Evolutionary conservation across 2,797 vertebrate genomes (phyloP).

Genomic region (Cossypha caffra): DNA sequence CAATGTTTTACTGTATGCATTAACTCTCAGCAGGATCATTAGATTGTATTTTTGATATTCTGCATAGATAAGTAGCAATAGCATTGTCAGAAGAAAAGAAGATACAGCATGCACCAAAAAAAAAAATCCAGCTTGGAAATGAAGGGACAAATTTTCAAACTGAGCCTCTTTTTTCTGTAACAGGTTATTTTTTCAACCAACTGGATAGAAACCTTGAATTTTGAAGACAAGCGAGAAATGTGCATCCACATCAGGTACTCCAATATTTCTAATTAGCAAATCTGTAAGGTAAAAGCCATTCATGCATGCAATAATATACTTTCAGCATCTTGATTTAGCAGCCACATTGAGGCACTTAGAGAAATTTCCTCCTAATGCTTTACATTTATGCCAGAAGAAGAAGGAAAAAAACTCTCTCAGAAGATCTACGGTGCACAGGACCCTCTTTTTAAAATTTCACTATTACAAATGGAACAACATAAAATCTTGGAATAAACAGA

Average conservation of each 20-base stretch:
- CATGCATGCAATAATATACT: constrained; percentile 52
- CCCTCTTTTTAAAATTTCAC: background rate
- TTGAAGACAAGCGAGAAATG: background rate
- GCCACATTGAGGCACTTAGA: constrained; percentile 56
- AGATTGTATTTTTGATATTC: background rate
- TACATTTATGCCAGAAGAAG: constrained; percentile 37
- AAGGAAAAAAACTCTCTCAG: constrained; percentile 14
- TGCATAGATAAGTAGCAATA: constrained; percentile 32
- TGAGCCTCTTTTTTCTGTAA: background rate
- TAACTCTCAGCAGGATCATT: background rate
- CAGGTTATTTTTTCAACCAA: background rate
- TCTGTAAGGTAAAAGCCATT: constrained; percentile 57
- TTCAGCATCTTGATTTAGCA: constrained; percentile 58
- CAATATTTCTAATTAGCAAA: constrained; percentile 16
- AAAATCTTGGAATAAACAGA: constrained; percentile 33
- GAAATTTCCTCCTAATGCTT: constrained; percentile 53
- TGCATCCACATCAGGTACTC: constrained; percentile 31
- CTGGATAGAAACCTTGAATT: background rate
- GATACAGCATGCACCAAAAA: background rate
- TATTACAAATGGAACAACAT: background rate
- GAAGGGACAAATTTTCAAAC: background rate
- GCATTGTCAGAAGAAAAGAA: background rate
- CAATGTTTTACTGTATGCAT: background rate
- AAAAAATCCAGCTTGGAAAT: background rate
- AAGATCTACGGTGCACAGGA: background rate